Base-by-base conservation (phyloP, 2,797 vertebrate genomes). In the Mycteria americana region DNA sequence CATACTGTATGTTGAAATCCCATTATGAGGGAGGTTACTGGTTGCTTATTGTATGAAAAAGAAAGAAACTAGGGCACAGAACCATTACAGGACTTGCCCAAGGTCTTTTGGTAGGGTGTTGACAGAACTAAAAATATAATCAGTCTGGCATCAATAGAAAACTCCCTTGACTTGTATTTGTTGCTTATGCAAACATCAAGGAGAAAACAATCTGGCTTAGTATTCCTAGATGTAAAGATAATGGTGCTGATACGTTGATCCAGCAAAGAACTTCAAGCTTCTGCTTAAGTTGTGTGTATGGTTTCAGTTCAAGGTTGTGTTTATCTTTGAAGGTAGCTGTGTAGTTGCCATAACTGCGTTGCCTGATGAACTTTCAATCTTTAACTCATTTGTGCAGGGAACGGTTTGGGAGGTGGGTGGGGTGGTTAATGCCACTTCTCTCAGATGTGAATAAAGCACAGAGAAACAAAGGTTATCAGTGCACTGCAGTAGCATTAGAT, bases 141-240 rank as follows among this genome's bases (percentile, higher is more conserved):
- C 67, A 73, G 74, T 73, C 85, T 83, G 84, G 53, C 84, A 88
- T 87, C 81, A 88, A 41, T 14, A 80, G 84, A 70, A 91, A 94
- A 82, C 83, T 93, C 95, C 96, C 70, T 90, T 81, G 85, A 60
- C 83, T 95, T 89, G 72, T 65, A 13, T 91, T 93, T 90, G 65
- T 81, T 95, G 76, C 50, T 78, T 89, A 39, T 83, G 92, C 89
- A 96, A 92, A 97, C 82, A 77, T 31, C 73, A 86, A 41, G 0
- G 0, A 88, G 91, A 85, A 95, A 92, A 84, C 89, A 94, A 69
- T 78, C 5, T 1, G 57, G 33, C 59, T 80, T 62, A 18, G 73
- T 63, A 51, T 80, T 89, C 80, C 78, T 59, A 75, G 94, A 80
- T 88, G 65, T 25, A 21, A 86, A 83, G 94, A 89, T 89, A 93